Evolutionary conservation across 2,797 vertebrate species (phyloP).

Genomic region (Schizopygopsis malacanthus): DNA sequence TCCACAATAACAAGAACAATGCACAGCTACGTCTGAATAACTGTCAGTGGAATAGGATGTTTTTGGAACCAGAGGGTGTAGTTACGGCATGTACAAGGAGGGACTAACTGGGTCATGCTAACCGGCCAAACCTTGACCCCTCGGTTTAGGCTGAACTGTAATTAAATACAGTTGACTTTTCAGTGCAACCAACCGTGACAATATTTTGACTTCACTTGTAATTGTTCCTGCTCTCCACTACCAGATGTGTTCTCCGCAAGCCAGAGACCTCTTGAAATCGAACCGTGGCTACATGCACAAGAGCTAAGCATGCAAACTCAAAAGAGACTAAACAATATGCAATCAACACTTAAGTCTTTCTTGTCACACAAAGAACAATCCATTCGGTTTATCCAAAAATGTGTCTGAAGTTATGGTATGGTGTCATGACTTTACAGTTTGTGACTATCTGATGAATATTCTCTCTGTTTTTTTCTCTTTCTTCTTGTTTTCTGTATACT

Average conservation of each 20-base stretch:
- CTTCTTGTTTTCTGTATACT: slow-evolving; percentile 28
- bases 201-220: slow-evolving; percentile 30
- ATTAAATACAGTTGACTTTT: slow-evolving; percentile 29
- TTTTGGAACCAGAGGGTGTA: not conserved
- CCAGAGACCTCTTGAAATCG: slow-evolving; percentile 15
- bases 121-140: not conserved
- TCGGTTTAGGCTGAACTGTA: slow-evolving; percentile 12
- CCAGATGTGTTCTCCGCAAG: slow-evolving; percentile 22
- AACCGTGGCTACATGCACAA: slow-evolving; percentile 15
- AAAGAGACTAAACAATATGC: slow-evolving; percentile 31
- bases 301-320: slow-evolving; percentile 13
- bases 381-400: not conserved
- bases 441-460: slow-evolving; percentile 32
- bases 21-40: not conserved
- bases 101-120: not conserved
- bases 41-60: too few species aligned
- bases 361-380: not conserved
- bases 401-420: slow-evolving; percentile 22
- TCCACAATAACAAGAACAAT: not conserved
- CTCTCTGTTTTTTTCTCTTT: slow-evolving; percentile 3
- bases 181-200: slow-evolving; percentile 14
- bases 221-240: slow-evolving; percentile 20
- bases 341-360: slow-evolving; percentile 7
- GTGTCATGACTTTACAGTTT: slow-evolving; percentile 27
- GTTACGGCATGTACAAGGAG: not conserved